Percentiles rank a stretch among this genome's conserved stretches.
Evolutionary conservation across 1,140 invertebrate species (phyloP).

Genomic region (Cataglyphis hispanica): DNA sequence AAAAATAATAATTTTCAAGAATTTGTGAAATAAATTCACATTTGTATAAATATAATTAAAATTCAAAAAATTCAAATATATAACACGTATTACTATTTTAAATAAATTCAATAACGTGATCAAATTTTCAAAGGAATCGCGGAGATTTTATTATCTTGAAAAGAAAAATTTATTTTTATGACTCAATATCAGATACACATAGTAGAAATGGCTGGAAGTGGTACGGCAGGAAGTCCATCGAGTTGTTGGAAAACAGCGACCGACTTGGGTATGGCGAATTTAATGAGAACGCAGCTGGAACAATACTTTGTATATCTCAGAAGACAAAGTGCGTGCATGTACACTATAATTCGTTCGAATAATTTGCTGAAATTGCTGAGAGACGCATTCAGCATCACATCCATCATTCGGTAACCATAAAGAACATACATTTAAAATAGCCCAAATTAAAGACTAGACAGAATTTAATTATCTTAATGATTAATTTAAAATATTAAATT

Average conservation of each 20-base stretch:
- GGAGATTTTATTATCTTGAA: not conserved
- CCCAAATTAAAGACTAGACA: slow-evolving; percentile 9
- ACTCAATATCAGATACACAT: slow-evolving; percentile 66
- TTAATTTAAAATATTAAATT: not conserved
- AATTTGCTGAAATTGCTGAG: slow-evolving; percentile 69
- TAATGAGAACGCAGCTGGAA: slow-evolving; percentile 65
- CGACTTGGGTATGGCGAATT: slow-evolving; percentile 69
- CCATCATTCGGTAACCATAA: slow-evolving; percentile 64
- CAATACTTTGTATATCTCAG: slow-evolving; percentile 62
- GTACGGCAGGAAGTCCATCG: slow-evolving; percentile 51
- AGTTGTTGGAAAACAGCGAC: slow-evolving; percentile 51
- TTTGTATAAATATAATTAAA: not conserved
- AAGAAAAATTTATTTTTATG: slow-evolving; percentile 15
- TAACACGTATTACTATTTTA: not conserved
- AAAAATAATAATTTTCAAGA: not conserved
- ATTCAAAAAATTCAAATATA: not conserved
- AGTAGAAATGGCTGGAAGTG: slow-evolving; percentile 74
- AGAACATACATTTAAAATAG: not conserved
- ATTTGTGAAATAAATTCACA: not conserved
- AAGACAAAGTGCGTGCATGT: not conserved
- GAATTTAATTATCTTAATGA: not conserved
- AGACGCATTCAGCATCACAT: slow-evolving; percentile 41
- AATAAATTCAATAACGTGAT: not conserved
- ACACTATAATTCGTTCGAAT: slow-evolving; percentile 37
- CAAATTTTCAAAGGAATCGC: not conserved